Evolutionary conservation across 2,797 vertebrate species (phyloP).

Genomic region (Anomalospiza imberbis): DNA sequence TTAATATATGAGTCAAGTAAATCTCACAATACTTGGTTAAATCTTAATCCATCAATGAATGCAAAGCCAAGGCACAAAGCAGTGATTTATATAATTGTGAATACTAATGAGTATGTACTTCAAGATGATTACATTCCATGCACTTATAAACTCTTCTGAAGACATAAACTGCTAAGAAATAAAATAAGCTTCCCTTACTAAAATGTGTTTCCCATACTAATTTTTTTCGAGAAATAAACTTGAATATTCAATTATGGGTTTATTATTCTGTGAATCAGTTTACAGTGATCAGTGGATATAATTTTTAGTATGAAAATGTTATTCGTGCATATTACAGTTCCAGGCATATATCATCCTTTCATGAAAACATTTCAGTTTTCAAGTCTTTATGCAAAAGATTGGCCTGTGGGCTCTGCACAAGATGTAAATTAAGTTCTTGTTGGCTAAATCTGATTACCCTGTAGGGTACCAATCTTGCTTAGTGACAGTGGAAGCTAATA

Average conservation of each 20-base stretch:
- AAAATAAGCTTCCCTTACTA: neutral
- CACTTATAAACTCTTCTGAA: neutral
- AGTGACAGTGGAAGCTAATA: neutral
- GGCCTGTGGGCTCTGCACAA: neutral
- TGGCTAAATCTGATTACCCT: neutral
- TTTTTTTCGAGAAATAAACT: neutral
- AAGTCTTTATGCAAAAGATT: conserved; percentile 8
- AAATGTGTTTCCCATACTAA: neutral
- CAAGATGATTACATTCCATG: neutral
- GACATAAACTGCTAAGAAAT: neutral
- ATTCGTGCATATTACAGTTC: neutral
- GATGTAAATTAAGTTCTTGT: conserved; percentile 20
- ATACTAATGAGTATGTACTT: conserved; percentile 1
- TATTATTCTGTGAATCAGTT: neutral
- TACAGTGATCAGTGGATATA: neutral
- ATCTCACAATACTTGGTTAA: neutral
- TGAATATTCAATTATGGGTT: neutral
- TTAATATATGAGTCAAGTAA: neutral
- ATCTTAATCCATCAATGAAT: conserved; percentile 14
- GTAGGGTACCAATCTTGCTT: neutral
- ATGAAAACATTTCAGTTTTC: neutral
- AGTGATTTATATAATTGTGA: neutral
- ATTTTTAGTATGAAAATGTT: neutral
- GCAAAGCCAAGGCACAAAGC: conserved; percentile 13
- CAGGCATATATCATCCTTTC: neutral